A percentile compares a stretch with the other conserved stretches of the same genome.
phyloP scores from a whole-genome alignment of 2,888 invertebrate genomes.

The Leucophenga maculata region DNA sequence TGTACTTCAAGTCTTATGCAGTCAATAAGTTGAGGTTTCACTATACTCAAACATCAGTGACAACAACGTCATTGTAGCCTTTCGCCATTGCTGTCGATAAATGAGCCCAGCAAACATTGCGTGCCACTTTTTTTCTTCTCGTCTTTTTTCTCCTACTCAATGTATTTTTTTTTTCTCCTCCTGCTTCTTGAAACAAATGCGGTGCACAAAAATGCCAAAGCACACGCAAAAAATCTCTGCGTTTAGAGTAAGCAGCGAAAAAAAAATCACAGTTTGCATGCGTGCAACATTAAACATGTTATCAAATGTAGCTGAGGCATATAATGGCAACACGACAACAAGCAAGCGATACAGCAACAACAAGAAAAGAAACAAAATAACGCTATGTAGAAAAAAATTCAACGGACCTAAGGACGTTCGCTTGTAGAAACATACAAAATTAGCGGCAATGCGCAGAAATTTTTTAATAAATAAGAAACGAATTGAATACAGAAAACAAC shows the following conservation, averaged over 20 bases:
- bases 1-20: too few species aligned
- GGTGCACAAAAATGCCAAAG: slow-evolving; percentile 29
- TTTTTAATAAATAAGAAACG: too few species aligned
- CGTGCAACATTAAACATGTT: slow-evolving; percentile 45
- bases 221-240: slow-evolving; percentile 62
- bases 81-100: not conserved
- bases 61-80: too few species aligned
- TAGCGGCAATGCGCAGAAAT: too few species aligned
- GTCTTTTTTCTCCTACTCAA: slow-evolving; percentile 1
- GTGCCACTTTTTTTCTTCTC: slow-evolving; percentile 5
- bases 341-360: not conserved
- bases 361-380: not conserved
- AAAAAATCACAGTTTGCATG: slow-evolving; percentile 17
- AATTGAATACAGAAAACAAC: too few species aligned
- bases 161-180: not conserved
- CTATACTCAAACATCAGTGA: too few species aligned
- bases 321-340: not conserved
- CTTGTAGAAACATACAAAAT: too few species aligned
- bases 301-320: slow-evolving; percentile 49
- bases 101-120: slow-evolving; percentile 7
- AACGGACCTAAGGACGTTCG: not conserved
- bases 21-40: too few species aligned
- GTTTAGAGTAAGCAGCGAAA: not conserved
- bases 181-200: not conserved
- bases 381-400: not conserved